Evolutionary conservation across 2,113 vertebrate species (phyloP).

Genomic region (Hiodon alosoides): DNA sequence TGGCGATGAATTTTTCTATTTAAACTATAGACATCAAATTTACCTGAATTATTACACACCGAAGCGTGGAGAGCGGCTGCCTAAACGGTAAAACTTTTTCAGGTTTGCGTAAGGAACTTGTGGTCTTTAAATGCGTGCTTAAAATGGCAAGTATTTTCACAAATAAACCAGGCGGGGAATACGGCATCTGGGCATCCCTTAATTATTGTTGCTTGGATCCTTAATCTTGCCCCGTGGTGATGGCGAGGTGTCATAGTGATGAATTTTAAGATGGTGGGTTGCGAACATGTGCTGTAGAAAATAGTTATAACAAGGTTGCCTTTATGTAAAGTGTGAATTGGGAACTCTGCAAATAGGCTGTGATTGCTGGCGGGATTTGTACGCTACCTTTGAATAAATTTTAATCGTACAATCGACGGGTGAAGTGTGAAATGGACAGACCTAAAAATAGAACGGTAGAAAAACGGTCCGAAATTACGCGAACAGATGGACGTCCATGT

Average conservation of each 20-base stretch:
- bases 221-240: slow-evolving; percentile 78
- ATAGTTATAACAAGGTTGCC: slow-evolving; percentile 82
- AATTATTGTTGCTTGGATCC: slow-evolving; percentile 76
- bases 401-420: slow-evolving; percentile 72
- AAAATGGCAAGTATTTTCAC: neutral
- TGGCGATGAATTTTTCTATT: slow-evolving; percentile 58
- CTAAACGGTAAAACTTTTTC: neutral
- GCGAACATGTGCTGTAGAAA: slow-evolving; percentile 76
- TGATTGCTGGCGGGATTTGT: slow-evolving; percentile 77
- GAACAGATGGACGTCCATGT: neutral
- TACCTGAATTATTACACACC: neutral
- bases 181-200: slow-evolving; percentile 76
- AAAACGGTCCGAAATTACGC: slow-evolving; percentile 8
- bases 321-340: slow-evolving; percentile 87
- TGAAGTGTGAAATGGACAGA: slow-evolving; percentile 80
- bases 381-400: slow-evolving; percentile 77
- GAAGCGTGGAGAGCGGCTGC: neutral
- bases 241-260: slow-evolving; percentile 79
- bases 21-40: neutral
- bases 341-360: slow-evolving; percentile 84
- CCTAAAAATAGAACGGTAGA: slow-evolving; percentile 28
- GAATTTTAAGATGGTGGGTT: slow-evolving; percentile 83
- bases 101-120: neutral
- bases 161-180: slow-evolving; percentile 40
- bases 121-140: neutral